Evolutionary conservation across 2,797 vertebrate species (phyloP).

Genomic region (Schizothorax lantsangensis): DNA sequence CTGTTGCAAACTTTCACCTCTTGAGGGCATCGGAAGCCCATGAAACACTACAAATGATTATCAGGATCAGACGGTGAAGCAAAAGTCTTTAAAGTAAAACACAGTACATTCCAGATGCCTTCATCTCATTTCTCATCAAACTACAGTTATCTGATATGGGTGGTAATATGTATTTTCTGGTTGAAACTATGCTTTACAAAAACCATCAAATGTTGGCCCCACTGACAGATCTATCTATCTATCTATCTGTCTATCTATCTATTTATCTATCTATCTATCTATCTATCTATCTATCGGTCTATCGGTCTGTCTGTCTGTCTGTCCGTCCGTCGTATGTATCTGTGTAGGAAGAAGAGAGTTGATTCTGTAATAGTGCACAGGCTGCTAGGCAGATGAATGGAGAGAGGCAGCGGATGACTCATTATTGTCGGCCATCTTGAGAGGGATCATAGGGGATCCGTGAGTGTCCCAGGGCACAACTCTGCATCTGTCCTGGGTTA

Average conservation of each 20-base stretch:
- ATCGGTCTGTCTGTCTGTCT: background rate
- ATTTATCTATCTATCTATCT: background rate
- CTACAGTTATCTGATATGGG: background rate
- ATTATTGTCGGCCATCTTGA: constrained; percentile 65
- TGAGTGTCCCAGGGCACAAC: constrained; percentile 61
- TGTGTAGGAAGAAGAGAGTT: background rate
- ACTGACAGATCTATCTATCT: too few relatives aligned
- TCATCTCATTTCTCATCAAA: background rate
- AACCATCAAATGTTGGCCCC: background rate
- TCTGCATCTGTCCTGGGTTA: constrained; percentile 58
- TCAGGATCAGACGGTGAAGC: background rate
- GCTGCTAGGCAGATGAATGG: constrained; percentile 55
- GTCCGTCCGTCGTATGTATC: background rate
- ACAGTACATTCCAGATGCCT: background rate
- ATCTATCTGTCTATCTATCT: background rate
- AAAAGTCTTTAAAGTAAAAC: background rate
- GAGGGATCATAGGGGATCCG: constrained; percentile 66
- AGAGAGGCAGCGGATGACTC: constrained; percentile 67
- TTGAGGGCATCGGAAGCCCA: constrained; percentile 24
- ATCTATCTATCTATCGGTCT: background rate
- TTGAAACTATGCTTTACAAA: background rate
- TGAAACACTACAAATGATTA: background rate
- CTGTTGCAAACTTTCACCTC: constrained; percentile 25
- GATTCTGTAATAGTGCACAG: constrained; percentile 36
- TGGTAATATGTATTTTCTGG: background rate